These are phyloP conservation scores for Ciconia maguari DNA, from an alignment of 2,113 vertebrate species.

Conservation along the genomic window DNA sequence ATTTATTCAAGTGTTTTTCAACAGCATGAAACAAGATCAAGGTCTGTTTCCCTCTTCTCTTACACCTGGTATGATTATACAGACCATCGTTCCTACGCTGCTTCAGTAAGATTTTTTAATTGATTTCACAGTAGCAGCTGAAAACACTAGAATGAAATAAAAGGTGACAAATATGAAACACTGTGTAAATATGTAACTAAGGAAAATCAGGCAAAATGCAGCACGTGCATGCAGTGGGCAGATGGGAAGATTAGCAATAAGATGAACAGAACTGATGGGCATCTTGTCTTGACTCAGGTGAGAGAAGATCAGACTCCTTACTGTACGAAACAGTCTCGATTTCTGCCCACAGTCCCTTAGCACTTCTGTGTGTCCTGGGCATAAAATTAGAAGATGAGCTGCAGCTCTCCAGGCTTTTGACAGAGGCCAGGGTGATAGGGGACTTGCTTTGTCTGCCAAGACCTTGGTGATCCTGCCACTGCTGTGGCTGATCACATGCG, in stretches of 20 bases:
- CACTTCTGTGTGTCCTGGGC: neutral
- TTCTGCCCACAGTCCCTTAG: neutral
- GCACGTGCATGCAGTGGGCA: neutral
- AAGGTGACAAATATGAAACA: neutral
- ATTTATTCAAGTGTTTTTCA: neutral
- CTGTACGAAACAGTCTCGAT: neutral
- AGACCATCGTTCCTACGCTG: neutral
- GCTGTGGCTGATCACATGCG: rapidly evolving
- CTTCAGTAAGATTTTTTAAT: neutral
- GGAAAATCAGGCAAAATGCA: neutral
- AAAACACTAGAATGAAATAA: neutral
- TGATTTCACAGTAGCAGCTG: neutral
- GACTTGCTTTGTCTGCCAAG: neutral
- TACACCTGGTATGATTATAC: neutral
- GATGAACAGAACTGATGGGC: neutral
- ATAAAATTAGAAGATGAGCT: neutral
- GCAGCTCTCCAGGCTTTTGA: neutral
- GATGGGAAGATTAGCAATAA: neutral
- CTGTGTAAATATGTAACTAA: neutral
- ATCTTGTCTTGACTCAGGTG: neutral
- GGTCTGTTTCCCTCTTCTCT: neutral
- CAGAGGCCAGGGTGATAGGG: neutral
- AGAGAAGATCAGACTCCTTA: neutral
- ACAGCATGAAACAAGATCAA: neutral
- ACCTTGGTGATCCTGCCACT: neutral